phyloP scores from a whole-genome alignment of 1,140 invertebrate genomes.

The Idris sp. region DNA sequence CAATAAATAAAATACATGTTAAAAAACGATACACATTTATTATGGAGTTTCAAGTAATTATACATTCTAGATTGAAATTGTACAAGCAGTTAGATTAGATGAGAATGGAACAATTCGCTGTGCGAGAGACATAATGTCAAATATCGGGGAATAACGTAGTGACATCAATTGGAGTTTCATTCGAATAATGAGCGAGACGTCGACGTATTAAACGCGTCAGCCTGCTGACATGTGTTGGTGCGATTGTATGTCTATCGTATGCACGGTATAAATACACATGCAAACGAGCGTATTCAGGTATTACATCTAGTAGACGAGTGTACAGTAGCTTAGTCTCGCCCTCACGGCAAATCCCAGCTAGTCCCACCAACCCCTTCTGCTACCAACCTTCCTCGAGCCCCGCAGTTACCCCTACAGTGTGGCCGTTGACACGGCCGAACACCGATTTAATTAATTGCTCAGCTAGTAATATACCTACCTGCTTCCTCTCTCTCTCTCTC shows the following conservation, averaged over 20 bases:
- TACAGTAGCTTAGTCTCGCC: slow-evolving; percentile 70
- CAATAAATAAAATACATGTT: too few relatives aligned
- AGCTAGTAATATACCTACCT: slow-evolving; percentile 64
- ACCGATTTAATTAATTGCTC: slow-evolving; percentile 73
- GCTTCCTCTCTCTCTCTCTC: slow-evolving; percentile 20
- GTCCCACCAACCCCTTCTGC: slow-evolving; percentile 57
- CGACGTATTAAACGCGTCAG: slow-evolving; percentile 54
- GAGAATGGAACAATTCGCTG: slow-evolving; percentile 34
- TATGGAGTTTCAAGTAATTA: too few relatives aligned
- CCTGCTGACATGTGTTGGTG: slow-evolving; percentile 56
- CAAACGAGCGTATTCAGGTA: slow-evolving; percentile 74
- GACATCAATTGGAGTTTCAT: slow-evolving; percentile 54
- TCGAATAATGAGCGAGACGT: slow-evolving; percentile 59
- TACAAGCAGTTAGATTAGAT: too few relatives aligned
- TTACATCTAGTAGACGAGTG: slow-evolving; percentile 73
- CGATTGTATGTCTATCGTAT: slow-evolving; percentile 64
- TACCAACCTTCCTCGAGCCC: slow-evolving; percentile 48
- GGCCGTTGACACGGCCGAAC: slow-evolving; percentile 71
- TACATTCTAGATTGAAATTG: too few relatives aligned
- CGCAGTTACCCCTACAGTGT: slow-evolving; percentile 60
- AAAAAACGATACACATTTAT: too few relatives aligned
- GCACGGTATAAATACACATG: slow-evolving; percentile 64
- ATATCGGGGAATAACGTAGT: slow-evolving; percentile 33
- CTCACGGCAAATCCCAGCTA: slow-evolving; percentile 69
- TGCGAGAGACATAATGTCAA: slow-evolving; percentile 27